Evolutionary conservation across 2,113 vertebrate genomes (phyloP).

Genomic region (Epinephelus moara): DNA sequence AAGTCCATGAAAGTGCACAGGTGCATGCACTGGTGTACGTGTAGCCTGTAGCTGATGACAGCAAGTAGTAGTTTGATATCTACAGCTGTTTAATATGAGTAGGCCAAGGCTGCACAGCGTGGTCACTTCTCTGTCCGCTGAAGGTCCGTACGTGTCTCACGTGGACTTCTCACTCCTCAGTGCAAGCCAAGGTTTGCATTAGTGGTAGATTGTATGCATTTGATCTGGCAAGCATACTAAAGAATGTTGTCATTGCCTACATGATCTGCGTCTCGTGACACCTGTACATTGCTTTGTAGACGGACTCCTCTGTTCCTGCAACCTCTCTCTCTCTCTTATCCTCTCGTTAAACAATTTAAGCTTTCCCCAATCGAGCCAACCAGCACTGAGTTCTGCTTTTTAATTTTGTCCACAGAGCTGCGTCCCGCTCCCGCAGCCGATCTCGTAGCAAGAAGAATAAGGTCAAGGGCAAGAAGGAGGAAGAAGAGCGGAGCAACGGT

Average conservation of each 20-base stretch:
- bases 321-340: no score
- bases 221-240: no score
- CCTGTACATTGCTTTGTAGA: no score
- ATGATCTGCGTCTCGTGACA: no score
- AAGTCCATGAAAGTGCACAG: not conserved
- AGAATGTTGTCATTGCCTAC: no score
- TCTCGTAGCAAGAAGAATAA: conserved; percentile 83
- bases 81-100: not conserved
- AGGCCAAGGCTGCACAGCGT: no score
- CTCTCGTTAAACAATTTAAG: no score
- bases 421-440: conserved; percentile 90
- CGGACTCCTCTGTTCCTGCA: no score
- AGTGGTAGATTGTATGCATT: no score
- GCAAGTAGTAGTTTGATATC: not conserved
- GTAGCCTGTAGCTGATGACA: not conserved
- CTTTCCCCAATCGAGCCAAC: no score
- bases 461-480: conserved; percentile 82
- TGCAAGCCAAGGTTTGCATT: no score
- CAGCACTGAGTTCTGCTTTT: not conserved
- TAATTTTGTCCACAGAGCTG: conserved; percentile 82
- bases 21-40: not conserved
- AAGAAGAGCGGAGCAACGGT: conserved; percentile 79
- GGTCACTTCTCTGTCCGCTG: not conserved
- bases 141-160: not conserved
- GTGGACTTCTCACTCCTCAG: no score